Base-by-base conservation (phyloP, 1,140 invertebrate species). In the Drosophila arawakana region DNA sequence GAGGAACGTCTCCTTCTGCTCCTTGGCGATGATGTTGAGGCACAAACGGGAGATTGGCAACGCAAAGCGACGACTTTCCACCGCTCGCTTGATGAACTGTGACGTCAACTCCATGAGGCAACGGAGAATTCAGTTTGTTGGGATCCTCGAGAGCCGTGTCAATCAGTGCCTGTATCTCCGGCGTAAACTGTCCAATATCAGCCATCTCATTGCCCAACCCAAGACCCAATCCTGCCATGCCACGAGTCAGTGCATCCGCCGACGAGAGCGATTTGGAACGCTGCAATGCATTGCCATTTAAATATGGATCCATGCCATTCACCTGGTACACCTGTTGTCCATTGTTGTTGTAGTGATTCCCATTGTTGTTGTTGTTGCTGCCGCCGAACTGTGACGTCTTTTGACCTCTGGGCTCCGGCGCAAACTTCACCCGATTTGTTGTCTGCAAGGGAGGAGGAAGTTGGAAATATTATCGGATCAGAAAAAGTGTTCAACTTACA, bases 1-100 rank as follows among this genome's bases (percentile, higher is more conserved):
- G 59, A 98, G 93, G 91, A 98, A 98, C 18, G 97, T 98, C 92
- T 97, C 96, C 76, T 95, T 96, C 70, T 95, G 95, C 93, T 98
- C 97, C 93, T 95, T 96, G 94, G 97, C 96, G 73, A 97, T 97
- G 49, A 97, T 97, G 54, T 95, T 95, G 65, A 97, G 95, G 86
- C 96, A 97, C 55, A 97, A 93, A 63, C 96, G 95, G 11, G 97
- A 97, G 43, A 96, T 96, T 18, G 96, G 95, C 83, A 96, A 94
- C 10, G 96, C 96, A 91, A 96, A 96, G 9, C 95, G 94, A 30
- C 96, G 95, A 43, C 96, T 95, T 89, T 97, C 96, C 41, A 97
- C 95, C 0, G 96, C 95, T 72, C 96, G 95, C 47, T 95, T 95
- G 84, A 97, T 94, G 47, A 98, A 95, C 77, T 96, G 95, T 15